Conservation (phyloP, 64 coral and sea anemone genomes). For the Exaiptasia diaphana region DNA sequence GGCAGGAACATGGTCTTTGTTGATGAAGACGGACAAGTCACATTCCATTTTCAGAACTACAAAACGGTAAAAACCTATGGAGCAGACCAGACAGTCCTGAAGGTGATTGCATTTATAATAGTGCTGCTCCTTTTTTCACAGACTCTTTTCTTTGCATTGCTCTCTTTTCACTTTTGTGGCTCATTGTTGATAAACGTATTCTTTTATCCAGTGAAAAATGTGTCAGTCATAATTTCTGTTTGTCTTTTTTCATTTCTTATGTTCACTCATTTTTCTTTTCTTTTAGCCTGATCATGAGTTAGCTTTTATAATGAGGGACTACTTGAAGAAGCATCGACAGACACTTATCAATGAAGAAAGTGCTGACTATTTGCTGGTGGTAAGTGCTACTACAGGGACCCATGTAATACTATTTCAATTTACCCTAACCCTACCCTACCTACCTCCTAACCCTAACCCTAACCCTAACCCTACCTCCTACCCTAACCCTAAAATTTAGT, state of each 20-base stretch:
- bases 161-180: not conserved
- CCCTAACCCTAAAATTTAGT: no score
- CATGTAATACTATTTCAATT: no score
- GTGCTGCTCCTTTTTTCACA: no score
- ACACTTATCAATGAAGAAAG: not conserved
- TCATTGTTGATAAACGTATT: not conserved
- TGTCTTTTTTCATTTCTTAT: no score
- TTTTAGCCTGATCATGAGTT: not conserved
- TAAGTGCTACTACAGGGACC: no score
- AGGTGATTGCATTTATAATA: not conserved
- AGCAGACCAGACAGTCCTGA: not conserved
- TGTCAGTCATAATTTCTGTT: not conserved
- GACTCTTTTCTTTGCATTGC: no score
- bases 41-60: not conserved
- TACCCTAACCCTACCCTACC: no score
- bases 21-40: not conserved
- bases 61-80: not conserved
- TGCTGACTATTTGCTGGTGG: not conserved
- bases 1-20: not conserved
- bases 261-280: no score
- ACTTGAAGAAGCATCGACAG: not conserved
- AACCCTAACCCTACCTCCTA: no score
- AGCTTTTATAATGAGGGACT: not conserved
- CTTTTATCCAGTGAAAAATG: not conserved
- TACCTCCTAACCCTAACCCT: no score